Evolutionary conservation across 1,140 invertebrate species (phyloP), one percentile per base, ranked within the genome.

Genomic region (Trinorchestia longiramus): DNA sequence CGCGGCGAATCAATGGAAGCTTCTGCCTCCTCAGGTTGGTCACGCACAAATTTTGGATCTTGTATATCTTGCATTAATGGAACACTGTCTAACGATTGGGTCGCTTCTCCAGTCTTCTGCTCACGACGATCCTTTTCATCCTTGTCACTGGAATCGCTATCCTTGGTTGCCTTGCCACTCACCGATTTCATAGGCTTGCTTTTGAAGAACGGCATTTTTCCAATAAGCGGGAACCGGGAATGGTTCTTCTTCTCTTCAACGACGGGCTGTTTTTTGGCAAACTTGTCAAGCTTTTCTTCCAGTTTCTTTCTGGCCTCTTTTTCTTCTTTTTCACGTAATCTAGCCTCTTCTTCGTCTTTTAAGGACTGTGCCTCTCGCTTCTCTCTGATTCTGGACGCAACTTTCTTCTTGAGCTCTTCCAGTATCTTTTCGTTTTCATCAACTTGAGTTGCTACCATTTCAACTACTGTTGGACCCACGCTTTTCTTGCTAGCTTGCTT

Each of bases 331-430:
- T 92, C 90, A 43, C 90, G 41, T 28, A 92, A 28, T 8, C 43
- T 42, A 23, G 90, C 90, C 90, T 92, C 90, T 43, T 92, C 90
- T 92, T 92, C 90, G 23, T 92, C 90, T 92, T 44, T 92, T 11
- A 92, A 28, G 41, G 43, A 28, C 42, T 92, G 90, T 28, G 90
- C 90, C 36, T 92, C 90, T 44, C 43, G n/a, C 43, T 92, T 92
- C 90, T 92, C 90, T 42, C 90, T 42, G 11, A 92, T 44, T 44
- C 90, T 19, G 36, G 90, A 28, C 11, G 90, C 90, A 92, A 92
- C 90, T 92, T 92, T 92, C 42, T 92, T 92, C 41, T 92, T 92
- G 36, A 92, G 90, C 43, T 92, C 90, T 44, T 92, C 90, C n/a
- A 92, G 43, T 43, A 92, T 92, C 43, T 92, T 92, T 28, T 92